These are phyloP conservation scores for Lordiphosa collinella DNA, from an alignment of 1,140 invertebrate genomes.

Conservation along the genomic window DNA sequence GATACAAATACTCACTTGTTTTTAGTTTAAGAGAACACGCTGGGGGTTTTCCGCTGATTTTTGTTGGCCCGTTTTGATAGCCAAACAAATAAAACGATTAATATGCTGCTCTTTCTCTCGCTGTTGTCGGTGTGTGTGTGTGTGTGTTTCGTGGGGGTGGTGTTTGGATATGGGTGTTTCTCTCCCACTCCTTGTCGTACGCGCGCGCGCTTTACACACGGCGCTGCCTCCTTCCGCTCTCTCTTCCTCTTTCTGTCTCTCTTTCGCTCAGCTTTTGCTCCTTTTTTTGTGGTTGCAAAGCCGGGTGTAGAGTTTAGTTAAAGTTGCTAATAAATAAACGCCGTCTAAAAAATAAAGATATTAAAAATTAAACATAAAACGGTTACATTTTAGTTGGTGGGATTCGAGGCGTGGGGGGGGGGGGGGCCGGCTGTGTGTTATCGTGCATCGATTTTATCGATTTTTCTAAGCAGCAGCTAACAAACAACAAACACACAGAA, in stretches of 20 bases:
- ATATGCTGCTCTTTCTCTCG: constrained; percentile 12
- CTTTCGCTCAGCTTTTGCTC: constrained; percentile 13
- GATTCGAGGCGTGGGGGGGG: constrained; percentile 1
- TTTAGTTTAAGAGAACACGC: constrained; percentile 30
- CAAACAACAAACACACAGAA: constrained; percentile 9
- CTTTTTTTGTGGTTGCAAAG: constrained; percentile 21
- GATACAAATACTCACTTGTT: constrained; percentile 66
- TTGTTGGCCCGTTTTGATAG: constrained; percentile 20
- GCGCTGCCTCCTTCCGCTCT: constrained; percentile 31
- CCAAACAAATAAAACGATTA: constrained; percentile 36
- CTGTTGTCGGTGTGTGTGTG: not conserved
- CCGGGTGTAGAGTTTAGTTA: constrained; percentile 17
- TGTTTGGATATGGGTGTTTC: constrained; percentile 2
- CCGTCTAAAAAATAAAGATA: constrained; percentile 42
- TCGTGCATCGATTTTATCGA: constrained; percentile 65
- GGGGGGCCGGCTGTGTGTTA: constrained; percentile 20
- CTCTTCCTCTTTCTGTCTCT: constrained; percentile 16
- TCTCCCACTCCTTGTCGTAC: constrained; percentile 23
- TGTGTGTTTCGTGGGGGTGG: not conserved
- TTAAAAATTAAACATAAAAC: constrained; percentile 47
- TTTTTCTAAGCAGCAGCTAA: constrained; percentile 22
- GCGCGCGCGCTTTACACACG: constrained; percentile 60
- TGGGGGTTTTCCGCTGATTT: constrained; percentile 6
- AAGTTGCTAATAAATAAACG: constrained; percentile 34
- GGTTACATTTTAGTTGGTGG: constrained; percentile 26